Evolutionary conservation across 2,113 vertebrate genomes (phyloP).

Genomic region (Saimiri boliviensis): DNA sequence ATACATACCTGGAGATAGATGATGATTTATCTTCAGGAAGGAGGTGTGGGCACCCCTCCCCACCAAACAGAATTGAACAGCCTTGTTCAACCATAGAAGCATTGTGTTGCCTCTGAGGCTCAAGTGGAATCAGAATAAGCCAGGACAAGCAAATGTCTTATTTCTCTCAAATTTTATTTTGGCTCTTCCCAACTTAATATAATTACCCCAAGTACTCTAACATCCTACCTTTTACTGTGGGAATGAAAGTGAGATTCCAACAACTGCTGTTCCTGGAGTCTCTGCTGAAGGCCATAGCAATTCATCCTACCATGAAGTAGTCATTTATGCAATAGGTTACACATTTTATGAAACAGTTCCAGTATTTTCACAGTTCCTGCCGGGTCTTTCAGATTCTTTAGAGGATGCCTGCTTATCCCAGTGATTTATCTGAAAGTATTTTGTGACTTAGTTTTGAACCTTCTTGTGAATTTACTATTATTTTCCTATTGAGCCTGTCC

Average conservation of each 20-base stretch:
- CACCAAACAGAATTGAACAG: neutral
- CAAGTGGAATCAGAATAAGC: neutral
- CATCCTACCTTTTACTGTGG: neutral
- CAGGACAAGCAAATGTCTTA: neutral
- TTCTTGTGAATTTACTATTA: neutral
- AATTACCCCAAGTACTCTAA: constrained; percentile 15
- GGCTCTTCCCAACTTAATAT: neutral
- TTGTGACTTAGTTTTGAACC: neutral
- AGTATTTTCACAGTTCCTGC: neutral
- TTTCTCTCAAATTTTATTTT: constrained; percentile 37
- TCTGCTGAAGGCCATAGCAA: neutral
- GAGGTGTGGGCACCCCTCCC: neutral
- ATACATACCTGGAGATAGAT: neutral
- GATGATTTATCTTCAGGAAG: neutral
- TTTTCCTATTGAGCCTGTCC: neutral
- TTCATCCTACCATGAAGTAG: neutral
- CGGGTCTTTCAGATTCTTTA: neutral
- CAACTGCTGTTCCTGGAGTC: neutral
- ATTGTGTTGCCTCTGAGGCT: neutral
- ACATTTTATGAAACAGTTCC: neutral
- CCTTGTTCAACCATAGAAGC: neutral
- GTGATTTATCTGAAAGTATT: neutral
- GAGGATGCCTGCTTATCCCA: neutral
- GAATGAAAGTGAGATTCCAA: neutral
- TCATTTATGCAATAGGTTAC: neutral